phyloP scores from a whole-genome alignment of 2,888 invertebrate genomes.

The Hypolimnas misippus region DNA sequence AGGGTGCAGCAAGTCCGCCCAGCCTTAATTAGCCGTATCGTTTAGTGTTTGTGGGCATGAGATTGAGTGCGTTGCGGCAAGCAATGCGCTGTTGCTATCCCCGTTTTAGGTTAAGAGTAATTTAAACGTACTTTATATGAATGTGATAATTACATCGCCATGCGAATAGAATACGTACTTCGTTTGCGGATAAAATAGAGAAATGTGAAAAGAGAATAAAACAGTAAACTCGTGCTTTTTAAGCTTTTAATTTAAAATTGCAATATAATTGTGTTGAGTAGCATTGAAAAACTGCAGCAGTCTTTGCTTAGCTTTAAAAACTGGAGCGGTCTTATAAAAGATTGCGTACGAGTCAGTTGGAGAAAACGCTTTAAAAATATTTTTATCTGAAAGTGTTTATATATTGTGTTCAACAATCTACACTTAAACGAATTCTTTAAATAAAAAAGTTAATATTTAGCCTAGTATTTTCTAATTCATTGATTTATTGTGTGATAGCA shows the following conservation, averaged over 20 bases:
- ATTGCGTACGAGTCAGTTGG: neutral
- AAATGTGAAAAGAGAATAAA: conserved; percentile 21
- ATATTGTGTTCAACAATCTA: too few relatives aligned
- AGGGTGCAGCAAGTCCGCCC: conserved; percentile 12
- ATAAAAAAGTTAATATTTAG: neutral
- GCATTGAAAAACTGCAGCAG: neutral
- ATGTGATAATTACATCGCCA: conserved; percentile 39
- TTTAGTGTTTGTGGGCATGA: conserved; percentile 29
- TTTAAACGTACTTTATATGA: conserved; percentile 37
- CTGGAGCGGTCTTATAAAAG: conserved; percentile 6
- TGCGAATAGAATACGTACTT: conserved; percentile 24
- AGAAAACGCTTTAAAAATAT: neutral
- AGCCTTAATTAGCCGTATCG: conserved; percentile 34
- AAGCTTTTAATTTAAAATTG: conserved; percentile 10
- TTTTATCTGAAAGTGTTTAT: too few relatives aligned
- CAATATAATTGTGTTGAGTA: conserved; percentile 13
- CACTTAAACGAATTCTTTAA: too few relatives aligned
- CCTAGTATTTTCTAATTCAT: too few relatives aligned
- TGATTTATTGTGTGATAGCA: too few relatives aligned
- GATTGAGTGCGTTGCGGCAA: conserved; percentile 32
- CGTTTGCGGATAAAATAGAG: conserved; percentile 17
- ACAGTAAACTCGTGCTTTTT: conserved; percentile 12
- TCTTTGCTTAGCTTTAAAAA: conserved; percentile 8
- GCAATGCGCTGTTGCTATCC: conserved; percentile 27
- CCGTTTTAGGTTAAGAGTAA: conserved; percentile 40